Evolutionary conservation across 2,888 invertebrate genomes (phyloP), one percentile per base, ranked within the genome.

Genomic region (Enoplolaimus lenunculus): DNA sequence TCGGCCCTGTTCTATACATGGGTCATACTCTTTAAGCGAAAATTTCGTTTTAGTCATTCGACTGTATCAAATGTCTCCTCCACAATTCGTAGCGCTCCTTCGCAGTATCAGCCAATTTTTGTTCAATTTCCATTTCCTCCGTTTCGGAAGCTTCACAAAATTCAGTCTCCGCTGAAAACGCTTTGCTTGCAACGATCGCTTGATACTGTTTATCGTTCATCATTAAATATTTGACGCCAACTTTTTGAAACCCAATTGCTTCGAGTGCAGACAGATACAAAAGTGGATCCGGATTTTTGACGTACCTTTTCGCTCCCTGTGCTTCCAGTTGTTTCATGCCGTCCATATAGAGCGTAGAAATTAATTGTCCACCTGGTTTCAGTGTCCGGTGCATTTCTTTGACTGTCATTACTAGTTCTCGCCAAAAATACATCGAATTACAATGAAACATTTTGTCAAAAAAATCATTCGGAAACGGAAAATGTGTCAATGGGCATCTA

Each of bases 371-470:
- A 2, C 75, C 75, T 2, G 77, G 77, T 73, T 77, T 77, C 74
- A 80, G 77, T 2, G 79, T 78, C n/a, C 79, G 73, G 30, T 75
- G 71, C 0, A 80, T 71, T 69, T 79, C 79, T 59, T 68, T 59
- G n/a, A 73, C 70, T 3, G 74, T 75, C 0, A 30, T 34, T 28
- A 74, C 70, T 71, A 76, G 70, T 66, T 76, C 74, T 2, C 75
- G 75, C 80, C 80, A 80, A 72, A 78, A 80, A 72, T 79, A 78
- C 75, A 75, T 79, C 71, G 76, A 77, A 73, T 80, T 78, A 30
- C 73, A 73, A 72, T 80, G 80, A 71, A 77, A 80, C 33, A 77
- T 75, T 7, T 75, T 70, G 64, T 80, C 76, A 74, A 80, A 77
- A 1, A 60, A 74, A 70, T 76, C 74, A 3, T 74, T 72, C 34